Evolutionary conservation across 2,888 invertebrate genomes (phyloP).

Genomic region (Oeneis ivallda): DNA sequence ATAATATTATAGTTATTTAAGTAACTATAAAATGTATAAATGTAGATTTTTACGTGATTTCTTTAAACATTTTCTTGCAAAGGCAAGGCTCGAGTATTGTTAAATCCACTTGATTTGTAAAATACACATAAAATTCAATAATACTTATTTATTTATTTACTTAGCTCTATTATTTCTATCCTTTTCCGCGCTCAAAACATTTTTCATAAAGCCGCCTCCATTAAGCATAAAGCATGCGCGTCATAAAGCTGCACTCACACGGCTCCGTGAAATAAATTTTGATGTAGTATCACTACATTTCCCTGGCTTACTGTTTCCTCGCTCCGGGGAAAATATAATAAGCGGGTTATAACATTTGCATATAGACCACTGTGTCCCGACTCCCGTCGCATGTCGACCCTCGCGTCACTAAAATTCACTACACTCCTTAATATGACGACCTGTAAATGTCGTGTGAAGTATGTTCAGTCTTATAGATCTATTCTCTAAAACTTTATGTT

Average conservation of each 20-base stretch:
- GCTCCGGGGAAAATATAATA: conserved; percentile 72
- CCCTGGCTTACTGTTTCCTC: conserved; percentile 64
- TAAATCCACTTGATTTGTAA: too few relatives aligned
- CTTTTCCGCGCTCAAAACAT: conserved; percentile 8
- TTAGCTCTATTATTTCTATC: neutral
- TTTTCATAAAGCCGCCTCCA: conserved; percentile 21
- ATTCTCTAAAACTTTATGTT: neutral
- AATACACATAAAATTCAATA: too few relatives aligned
- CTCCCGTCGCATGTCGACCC: conserved; percentile 54
- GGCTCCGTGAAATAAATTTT: conserved; percentile 64
- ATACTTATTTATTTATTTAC: too few relatives aligned
- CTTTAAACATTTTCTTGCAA: neutral
- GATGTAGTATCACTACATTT: conserved; percentile 68
- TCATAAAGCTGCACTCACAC: conserved; percentile 51
- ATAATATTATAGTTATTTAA: too few relatives aligned
- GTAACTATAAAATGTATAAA: too few relatives aligned
- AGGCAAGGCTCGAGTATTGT: too few relatives aligned
- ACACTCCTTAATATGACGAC: conserved; percentile 56
- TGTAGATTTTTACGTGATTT: neutral
- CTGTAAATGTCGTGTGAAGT: conserved; percentile 56
- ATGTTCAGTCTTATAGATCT: neutral
- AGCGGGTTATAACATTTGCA: conserved; percentile 80
- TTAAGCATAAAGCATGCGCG: conserved; percentile 32
- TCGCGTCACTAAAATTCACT: conserved; percentile 60
- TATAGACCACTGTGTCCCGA: conserved; percentile 74